Percentiles rank a stretch among this genome's conserved stretches.
phyloP scores from a whole-genome alignment of 2,113 vertebrate genomes.

The Muntiacus reevesi region DNA sequence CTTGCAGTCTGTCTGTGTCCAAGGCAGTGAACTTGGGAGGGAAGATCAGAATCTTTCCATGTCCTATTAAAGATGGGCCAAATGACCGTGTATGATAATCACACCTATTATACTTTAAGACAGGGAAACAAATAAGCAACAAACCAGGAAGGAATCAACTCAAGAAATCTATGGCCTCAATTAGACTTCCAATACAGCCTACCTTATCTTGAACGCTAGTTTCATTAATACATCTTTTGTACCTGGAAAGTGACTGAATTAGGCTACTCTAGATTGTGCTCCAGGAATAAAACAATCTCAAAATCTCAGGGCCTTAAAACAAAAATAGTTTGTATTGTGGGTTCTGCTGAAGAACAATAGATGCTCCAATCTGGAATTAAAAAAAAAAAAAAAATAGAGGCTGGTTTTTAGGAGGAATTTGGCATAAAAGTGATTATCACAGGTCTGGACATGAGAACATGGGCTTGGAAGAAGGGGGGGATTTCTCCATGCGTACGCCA shows the following conservation, averaged over 20 bases:
- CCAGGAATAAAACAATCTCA: neutral
- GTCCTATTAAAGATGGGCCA: neutral
- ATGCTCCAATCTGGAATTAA: neutral
- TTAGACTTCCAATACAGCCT: neutral
- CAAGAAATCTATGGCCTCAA: neutral
- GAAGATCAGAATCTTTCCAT: neutral
- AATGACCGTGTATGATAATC: neutral
- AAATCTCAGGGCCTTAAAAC: neutral
- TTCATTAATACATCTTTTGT: neutral
- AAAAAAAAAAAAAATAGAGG: neutral
- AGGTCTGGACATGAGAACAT: neutral
- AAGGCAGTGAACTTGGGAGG: neutral
- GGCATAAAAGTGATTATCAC: neutral
- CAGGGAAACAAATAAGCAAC: neutral
- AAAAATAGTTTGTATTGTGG: neutral
- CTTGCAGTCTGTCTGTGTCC: neutral
- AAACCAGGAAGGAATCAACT: neutral
- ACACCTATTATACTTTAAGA: constrained; percentile 10
- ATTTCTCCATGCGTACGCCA: neutral
- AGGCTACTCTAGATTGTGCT: neutral
- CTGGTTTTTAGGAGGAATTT: neutral
- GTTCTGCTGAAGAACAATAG: neutral
- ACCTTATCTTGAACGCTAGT: neutral
- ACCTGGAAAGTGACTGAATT: neutral
- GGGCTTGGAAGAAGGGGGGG: neutral